Evolutionary conservation across 2,797 vertebrate genomes (phyloP).

Genomic region (Pristis pectinata): DNA sequence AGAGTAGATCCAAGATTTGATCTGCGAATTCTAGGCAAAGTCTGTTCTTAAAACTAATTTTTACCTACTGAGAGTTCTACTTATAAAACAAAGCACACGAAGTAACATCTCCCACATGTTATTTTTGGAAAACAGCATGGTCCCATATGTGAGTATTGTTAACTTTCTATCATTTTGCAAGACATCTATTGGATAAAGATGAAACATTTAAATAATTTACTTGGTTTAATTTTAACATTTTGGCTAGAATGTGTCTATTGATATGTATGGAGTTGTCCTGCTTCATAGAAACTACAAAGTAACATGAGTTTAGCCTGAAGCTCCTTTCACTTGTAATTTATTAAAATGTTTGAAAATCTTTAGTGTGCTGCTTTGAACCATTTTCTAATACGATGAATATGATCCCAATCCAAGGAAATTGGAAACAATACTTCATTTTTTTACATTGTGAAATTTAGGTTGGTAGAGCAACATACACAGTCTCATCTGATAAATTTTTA

Average conservation of each 20-base stretch:
- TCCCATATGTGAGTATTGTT: slow-evolving; percentile 11
- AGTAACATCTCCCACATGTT: slow-evolving; percentile 33
- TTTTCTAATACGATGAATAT: background rate
- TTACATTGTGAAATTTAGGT: background rate
- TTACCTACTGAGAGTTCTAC: background rate
- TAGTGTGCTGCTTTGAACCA: slow-evolving; percentile 2
- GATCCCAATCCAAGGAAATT: background rate
- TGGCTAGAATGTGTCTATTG: background rate
- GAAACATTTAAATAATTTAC: slow-evolving; percentile 36
- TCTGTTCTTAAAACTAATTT: background rate
- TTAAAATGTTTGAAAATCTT: slow-evolving; percentile 30
- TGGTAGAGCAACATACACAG: background rate
- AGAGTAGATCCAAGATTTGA: background rate
- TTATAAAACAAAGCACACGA: slow-evolving; percentile 25
- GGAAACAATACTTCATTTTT: slow-evolving; percentile 18
- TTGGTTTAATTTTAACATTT: slow-evolving; percentile 35
- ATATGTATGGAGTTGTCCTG: slow-evolving; percentile 17
- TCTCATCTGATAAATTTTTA: background rate
- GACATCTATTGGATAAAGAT: slow-evolving; percentile 29
- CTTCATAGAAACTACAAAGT: slow-evolving; percentile 23
- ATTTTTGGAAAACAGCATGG: slow-evolving; percentile 30
- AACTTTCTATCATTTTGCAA: slow-evolving; percentile 23
- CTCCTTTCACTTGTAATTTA: slow-evolving; percentile 29
- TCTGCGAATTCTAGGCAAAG: background rate
- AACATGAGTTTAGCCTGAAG: slow-evolving; percentile 23